Evolutionary conservation across 2,888 invertebrate species (phyloP).

Genomic region (Autographa pulchrina): DNA sequence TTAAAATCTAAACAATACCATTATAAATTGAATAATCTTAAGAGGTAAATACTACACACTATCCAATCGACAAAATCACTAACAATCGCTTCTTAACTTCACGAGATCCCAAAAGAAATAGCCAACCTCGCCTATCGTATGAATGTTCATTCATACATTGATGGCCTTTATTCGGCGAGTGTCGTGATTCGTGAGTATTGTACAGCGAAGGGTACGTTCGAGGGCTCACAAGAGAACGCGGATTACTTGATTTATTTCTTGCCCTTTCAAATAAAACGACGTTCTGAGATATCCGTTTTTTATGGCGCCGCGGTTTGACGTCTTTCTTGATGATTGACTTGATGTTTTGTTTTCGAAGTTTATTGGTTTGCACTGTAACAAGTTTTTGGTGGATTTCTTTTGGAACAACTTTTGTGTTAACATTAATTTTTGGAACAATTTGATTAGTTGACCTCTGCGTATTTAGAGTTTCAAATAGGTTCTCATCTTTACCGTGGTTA

Average conservation of each 20-base stretch:
- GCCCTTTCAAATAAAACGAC: conserved; percentile 51
- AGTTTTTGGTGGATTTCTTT: conserved; percentile 2
- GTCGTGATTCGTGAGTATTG: conserved; percentile 43
- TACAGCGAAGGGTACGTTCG: conserved; percentile 32
- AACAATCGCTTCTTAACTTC: neutral
- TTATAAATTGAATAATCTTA: too few species aligned
- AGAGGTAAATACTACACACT: neutral
- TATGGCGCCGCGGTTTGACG: conserved; percentile 43
- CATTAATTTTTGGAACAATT: too few species aligned
- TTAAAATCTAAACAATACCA: too few species aligned
- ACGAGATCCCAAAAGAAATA: neutral
- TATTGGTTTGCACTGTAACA: conserved; percentile 8
- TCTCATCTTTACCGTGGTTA: too few species aligned
- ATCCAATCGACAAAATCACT: neutral
- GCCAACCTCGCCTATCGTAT: conserved; percentile 25
- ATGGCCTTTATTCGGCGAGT: conserved; percentile 40
- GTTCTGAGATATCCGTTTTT: conserved; percentile 44
- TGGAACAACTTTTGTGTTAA: too few species aligned
- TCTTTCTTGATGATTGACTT: conserved; percentile 46
- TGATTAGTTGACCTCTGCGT: too few species aligned
- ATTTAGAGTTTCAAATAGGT: too few species aligned
- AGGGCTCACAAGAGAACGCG: conserved; percentile 53
- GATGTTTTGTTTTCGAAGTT: conserved; percentile 15
- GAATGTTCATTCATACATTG: conserved; percentile 45
- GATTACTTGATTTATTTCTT: conserved; percentile 54